Percentiles rank a stretch among this genome's conserved stretches.
Evolutionary conservation across 53 echinoderm and acorn worm species (phyloP).

Genomic region (Crossaster papposus): DNA sequence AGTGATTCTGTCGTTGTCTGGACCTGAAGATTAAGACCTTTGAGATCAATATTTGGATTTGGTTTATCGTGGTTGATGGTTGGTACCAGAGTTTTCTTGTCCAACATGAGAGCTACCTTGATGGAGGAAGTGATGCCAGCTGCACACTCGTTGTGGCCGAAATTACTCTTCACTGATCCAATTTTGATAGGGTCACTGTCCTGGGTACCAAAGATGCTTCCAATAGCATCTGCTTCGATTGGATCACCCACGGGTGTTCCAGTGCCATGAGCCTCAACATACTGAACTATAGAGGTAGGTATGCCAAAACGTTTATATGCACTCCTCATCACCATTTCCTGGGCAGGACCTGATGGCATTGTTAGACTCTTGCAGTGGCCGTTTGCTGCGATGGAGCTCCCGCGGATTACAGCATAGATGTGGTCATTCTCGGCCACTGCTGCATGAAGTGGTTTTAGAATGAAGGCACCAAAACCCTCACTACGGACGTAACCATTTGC

Average conservation of each 20-base stretch:
- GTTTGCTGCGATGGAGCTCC: slow-evolving; percentile 84
- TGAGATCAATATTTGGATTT: slow-evolving; percentile 78
- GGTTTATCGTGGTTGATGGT: slow-evolving; percentile 86
- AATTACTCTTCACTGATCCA: slow-evolving; percentile 96
- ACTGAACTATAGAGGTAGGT: slow-evolving; percentile 77
- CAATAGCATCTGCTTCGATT: slow-evolving; percentile 92
- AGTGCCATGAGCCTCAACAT: slow-evolving; percentile 94
- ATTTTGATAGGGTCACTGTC: slow-evolving; percentile 73
- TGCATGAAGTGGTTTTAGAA: slow-evolving; percentile 79
- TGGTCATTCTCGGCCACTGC: slow-evolving; percentile 87
- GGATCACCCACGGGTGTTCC: slow-evolving; percentile 98
- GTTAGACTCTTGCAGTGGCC: slow-evolving; percentile 85
- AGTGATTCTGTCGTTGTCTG: slow-evolving; percentile 76
- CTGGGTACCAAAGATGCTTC: slow-evolving; percentile 66
- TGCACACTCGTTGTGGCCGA: slow-evolving; percentile 93
- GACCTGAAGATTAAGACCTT: slow-evolving; percentile 79
- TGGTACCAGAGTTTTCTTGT: slow-evolving; percentile 78
- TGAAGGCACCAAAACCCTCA: slow-evolving; percentile 87
- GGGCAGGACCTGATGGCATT: slow-evolving; percentile 86
- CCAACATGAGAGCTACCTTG: slow-evolving; percentile 92
- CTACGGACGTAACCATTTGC: slow-evolving; percentile 95
- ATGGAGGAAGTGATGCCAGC: slow-evolving; percentile 90
- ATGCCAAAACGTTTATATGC: slow-evolving; percentile 79
- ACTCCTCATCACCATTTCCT: slow-evolving; percentile 78
- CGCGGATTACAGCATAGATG: slow-evolving; percentile 85